Evolutionary conservation across 2,113 vertebrate genomes (phyloP).

Genomic region (Cyrtonyx montezumae): DNA sequence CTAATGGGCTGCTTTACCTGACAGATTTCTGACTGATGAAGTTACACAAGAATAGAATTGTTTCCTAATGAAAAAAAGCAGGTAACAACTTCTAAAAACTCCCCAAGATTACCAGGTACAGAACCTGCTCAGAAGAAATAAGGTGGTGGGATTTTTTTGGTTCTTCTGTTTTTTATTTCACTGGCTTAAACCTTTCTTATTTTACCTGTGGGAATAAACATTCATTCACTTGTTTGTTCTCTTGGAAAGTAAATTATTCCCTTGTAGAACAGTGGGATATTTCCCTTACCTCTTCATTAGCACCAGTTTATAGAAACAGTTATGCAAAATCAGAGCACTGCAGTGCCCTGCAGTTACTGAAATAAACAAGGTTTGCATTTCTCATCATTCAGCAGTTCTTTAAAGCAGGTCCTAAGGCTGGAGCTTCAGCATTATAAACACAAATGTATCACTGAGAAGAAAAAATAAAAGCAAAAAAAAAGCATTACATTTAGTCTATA

Average conservation of each 20-base stretch:
- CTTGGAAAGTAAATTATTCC: background rate
- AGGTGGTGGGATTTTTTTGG: background rate
- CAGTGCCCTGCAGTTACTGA: background rate
- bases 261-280: background rate
- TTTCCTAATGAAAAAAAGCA: background rate
- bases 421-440: background rate
- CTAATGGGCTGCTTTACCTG: slow-evolving; percentile 22
- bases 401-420: background rate
- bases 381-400: background rate
- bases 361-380: background rate
- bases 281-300: background rate
- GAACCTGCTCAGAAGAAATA: background rate
- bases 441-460: background rate
- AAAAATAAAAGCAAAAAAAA: background rate
- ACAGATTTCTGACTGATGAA: slow-evolving; percentile 5
- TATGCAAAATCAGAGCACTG: background rate
- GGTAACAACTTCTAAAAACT: background rate
- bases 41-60: background rate
- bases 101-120: background rate
- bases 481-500: background rate
- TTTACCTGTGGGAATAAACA: background rate
- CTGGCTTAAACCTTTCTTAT: background rate
- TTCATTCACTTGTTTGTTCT: background rate
- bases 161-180: background rate
- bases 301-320: background rate